These are phyloP conservation scores for Spatulosminthurus flaviceps DNA, from an alignment of 2,888 invertebrate genomes.

Conservation along the genomic window DNA sequence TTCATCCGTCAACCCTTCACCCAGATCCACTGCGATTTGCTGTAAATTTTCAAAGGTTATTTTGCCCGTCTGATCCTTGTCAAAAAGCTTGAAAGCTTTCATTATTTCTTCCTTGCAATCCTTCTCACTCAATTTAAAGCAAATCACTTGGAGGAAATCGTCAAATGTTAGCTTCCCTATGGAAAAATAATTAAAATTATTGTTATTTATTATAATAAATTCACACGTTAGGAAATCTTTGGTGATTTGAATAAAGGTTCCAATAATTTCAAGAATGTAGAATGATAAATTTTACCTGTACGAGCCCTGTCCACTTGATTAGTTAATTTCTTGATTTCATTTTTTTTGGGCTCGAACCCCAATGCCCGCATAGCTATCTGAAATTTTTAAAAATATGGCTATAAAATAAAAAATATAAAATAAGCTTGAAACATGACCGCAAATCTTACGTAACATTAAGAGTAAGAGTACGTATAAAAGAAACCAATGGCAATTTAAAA, in stretches of 20 bases:
- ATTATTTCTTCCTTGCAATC: constrained; percentile 95
- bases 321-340: constrained; percentile 95
- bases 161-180: constrained; percentile 80
- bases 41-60: constrained; percentile 94
- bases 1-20: constrained; percentile 94
- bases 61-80: constrained; percentile 95
- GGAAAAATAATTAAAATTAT: no score
- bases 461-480: no score
- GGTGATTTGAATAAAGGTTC: background rate
- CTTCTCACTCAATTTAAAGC: constrained; percentile 92
- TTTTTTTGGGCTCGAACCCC: constrained; percentile 97
- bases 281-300: constrained; percentile 73
- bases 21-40: constrained; percentile 90
- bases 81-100: constrained; percentile 96
- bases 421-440: no score
- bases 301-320: constrained; percentile 88
- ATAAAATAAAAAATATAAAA: background rate
- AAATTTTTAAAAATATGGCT: constrained; percentile 35
- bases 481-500: no score
- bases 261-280: background rate
- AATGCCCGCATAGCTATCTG: constrained; percentile 87
- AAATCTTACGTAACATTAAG: no score
- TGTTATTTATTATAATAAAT: no score
- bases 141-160: constrained; percentile 88
- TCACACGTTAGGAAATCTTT: no score